Percentiles rank a stretch among this genome's conserved stretches.
Conservation (phyloP, 2,113 vertebrate genomes). For the Cyrtonyx montezumae region DNA sequence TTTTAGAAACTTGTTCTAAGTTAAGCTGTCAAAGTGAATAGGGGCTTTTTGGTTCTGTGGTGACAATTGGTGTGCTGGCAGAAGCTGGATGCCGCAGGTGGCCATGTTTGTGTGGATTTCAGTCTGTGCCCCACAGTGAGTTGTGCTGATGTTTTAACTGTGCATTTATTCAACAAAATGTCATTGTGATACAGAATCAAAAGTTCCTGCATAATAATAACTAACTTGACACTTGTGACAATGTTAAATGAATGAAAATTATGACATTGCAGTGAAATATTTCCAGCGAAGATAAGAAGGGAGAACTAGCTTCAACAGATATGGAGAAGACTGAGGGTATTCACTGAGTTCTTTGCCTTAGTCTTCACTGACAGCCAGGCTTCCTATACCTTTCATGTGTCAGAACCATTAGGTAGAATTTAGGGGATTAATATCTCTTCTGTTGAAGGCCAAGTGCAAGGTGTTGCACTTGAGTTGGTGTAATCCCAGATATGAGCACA, state of each 20-base stretch:
- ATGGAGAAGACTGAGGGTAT: neutral
- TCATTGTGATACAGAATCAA: conserved; percentile 6
- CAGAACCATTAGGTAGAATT: neutral
- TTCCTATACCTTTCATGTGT: neutral
- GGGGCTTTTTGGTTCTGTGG: neutral
- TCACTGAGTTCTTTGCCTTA: neutral
- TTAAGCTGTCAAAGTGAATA: neutral
- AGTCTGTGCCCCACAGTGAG: neutral
- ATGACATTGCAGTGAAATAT: conserved; percentile 7
- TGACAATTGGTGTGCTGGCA: neutral
- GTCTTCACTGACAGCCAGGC: neutral
- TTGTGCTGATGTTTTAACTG: neutral
- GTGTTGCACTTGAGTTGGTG: no score
- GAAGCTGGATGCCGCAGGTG: neutral
- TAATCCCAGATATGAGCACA: no score
- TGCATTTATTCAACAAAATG: conserved; percentile 2
- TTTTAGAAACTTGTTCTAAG: neutral
- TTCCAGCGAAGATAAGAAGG: neutral
- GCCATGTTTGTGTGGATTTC: neutral
- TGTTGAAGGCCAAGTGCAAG: neutral
- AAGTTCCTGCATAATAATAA: conserved; percentile 15
- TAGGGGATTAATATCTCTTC: neutral
- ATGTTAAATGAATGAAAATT: neutral
- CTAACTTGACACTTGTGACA: conserved; percentile 25
- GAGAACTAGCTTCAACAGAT: neutral